Evolutionary conservation across 1,140 invertebrate genomes (phyloP).

Genomic region (Sinella curviseta): DNA sequence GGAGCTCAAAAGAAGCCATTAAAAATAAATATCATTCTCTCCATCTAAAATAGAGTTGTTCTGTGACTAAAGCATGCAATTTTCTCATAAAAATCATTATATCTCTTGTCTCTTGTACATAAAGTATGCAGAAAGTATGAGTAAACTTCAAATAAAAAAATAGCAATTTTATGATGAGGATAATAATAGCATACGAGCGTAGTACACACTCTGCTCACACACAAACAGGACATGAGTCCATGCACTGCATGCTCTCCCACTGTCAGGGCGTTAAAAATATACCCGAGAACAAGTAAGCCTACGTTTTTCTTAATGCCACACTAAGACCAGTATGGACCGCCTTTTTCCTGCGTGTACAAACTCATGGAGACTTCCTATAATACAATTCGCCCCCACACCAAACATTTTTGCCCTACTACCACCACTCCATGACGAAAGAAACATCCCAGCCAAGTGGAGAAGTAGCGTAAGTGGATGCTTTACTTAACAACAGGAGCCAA

Average conservation of each 20-base stretch:
- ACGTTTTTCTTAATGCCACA: not conserved
- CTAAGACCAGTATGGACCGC: not conserved
- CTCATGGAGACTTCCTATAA: constrained; percentile 25
- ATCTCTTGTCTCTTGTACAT: too few relatives aligned
- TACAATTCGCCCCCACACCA: constrained; percentile 24
- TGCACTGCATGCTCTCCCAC: not conserved
- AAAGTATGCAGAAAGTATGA: too few relatives aligned
- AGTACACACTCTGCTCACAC: too few relatives aligned
- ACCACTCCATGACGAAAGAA: not conserved
- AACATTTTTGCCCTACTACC: not conserved
- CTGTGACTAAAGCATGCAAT: too few relatives aligned
- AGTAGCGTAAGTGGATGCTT: not conserved
- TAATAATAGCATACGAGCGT: too few relatives aligned
- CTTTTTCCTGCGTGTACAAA: constrained; percentile 39
- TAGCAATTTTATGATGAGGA: too few relatives aligned
- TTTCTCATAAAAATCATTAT: too few relatives aligned
- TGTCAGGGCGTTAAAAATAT: not conserved
- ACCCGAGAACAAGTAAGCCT: not conserved
- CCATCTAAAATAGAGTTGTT: too few relatives aligned
- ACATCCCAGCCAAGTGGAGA: constrained; percentile 16
- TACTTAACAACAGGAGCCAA: not conserved
- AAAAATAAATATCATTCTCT: too few relatives aligned
- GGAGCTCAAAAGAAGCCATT: too few relatives aligned
- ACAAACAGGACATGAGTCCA: not conserved
- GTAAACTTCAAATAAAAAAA: too few relatives aligned